Evolutionary conservation across 53 echinoderm and acorn worm species (phyloP).

Genomic region (Luidia sarsii): DNA sequence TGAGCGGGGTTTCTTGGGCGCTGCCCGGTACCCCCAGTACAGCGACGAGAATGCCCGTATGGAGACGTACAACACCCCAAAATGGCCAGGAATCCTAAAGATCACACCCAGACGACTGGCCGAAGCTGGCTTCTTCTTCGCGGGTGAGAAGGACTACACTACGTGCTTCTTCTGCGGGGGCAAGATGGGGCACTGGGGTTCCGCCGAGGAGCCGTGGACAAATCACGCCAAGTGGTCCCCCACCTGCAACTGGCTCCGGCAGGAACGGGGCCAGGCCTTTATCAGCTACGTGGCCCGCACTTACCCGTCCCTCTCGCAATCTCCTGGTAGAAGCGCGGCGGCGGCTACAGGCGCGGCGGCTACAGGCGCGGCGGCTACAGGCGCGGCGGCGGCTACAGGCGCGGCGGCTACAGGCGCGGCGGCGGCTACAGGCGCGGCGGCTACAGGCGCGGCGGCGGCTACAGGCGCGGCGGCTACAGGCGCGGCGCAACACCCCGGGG

Average conservation of each 20-base stretch:
- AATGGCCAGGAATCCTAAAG: constrained; percentile 63
- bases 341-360: background rate
- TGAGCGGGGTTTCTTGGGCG: constrained; percentile 29
- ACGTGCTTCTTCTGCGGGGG: constrained; percentile 97
- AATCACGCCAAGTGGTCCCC: constrained; percentile 98
- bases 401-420: too few species aligned
- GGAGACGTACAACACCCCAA: constrained; percentile 32
- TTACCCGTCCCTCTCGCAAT: constrained; percentile 35
- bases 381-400: too few species aligned
- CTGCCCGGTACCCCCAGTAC: constrained; percentile 66
- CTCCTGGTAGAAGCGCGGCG: background rate
- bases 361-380: too few species aligned
- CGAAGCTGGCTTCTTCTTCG: constrained; percentile 88
- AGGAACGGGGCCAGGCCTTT: constrained; percentile 83
- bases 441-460: too few species aligned
- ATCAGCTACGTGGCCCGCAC: constrained; percentile 61
- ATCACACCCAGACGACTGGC: constrained; percentile 63
- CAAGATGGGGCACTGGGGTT: constrained; percentile 89
- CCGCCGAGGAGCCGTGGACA: constrained; percentile 87
- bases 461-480: too few species aligned
- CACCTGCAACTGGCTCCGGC: constrained; percentile 81
- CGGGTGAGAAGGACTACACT: constrained; percentile 82
- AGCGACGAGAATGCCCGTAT: constrained; percentile 68
- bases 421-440: too few species aligned
- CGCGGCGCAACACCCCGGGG: constrained; percentile 3